phyloP scores from a whole-genome alignment of 1,140 invertebrate genomes.

The Parapsyche elsis region DNA sequence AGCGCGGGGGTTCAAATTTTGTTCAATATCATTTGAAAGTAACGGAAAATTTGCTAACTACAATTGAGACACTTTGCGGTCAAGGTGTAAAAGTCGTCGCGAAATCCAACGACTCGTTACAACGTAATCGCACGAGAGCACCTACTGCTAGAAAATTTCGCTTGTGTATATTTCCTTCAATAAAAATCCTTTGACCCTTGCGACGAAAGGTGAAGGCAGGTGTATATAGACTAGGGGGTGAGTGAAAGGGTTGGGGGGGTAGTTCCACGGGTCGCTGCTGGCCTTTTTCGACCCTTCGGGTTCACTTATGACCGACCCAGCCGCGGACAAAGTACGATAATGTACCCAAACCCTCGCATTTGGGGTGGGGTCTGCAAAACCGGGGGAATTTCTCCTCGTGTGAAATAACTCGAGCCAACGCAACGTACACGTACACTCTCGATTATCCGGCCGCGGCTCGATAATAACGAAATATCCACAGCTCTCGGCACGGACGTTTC shows the following conservation, averaged over 20 bases:
- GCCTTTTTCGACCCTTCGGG: conserved; percentile 26
- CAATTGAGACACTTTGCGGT: no score
- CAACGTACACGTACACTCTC: neutral
- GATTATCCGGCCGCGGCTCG: neutral
- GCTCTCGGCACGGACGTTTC: neutral
- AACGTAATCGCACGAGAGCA: neutral
- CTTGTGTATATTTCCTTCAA: neutral
- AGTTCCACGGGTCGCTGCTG: neutral
- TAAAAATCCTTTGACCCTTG: conserved; percentile 26
- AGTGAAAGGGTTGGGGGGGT: neutral
- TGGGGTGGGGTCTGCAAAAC: no score
- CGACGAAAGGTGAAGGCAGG: no score
- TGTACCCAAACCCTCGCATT: neutral
- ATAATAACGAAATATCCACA: neutral
- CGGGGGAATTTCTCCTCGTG: neutral
- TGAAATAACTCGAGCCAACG: neutral
- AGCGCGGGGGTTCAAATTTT: no score
- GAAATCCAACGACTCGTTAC: neutral
- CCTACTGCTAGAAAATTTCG: neutral
- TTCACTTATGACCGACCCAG: conserved; percentile 29
- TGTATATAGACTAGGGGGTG: no score
- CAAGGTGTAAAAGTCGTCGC: neutral
- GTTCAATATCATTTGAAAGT: no score
- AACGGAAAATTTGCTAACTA: no score
- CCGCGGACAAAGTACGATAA: conserved; percentile 17